Evolutionary conservation across 2,888 invertebrate genomes (phyloP).

Genomic region (Antheraea assamensis): DNA sequence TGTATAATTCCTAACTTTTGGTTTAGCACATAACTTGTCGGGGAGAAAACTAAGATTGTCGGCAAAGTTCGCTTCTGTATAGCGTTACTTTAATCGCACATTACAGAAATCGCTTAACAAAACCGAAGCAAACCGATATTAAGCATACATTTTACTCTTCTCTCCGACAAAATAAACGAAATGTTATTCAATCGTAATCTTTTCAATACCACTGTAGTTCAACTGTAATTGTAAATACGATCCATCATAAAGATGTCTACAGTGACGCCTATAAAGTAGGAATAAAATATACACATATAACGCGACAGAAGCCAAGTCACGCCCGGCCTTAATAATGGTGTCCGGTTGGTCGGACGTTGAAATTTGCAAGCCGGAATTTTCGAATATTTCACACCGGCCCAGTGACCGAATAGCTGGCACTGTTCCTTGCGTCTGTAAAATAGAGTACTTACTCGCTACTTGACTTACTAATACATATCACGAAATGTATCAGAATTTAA

Average conservation of each 20-base stretch:
- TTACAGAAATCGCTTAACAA: too few relatives aligned
- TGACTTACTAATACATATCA: not conserved
- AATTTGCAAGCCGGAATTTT: slow-evolving; percentile 43
- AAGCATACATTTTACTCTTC: too few relatives aligned
- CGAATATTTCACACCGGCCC: slow-evolving; percentile 42
- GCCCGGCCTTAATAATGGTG: slow-evolving; percentile 40
- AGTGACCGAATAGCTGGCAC: slow-evolving; percentile 13
- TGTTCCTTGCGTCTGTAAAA: slow-evolving; percentile 3
- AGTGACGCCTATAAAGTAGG: slow-evolving; percentile 21
- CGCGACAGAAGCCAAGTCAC: slow-evolving; percentile 21
- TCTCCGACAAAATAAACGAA: too few relatives aligned
- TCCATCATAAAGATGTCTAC: not conserved
- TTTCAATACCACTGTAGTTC: not conserved
- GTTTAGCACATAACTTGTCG: too few relatives aligned
- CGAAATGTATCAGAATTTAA: not conserved
- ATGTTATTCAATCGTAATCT: not conserved
- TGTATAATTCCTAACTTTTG: too few relatives aligned
- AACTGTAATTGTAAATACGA: not conserved
- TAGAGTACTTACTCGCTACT: not conserved
- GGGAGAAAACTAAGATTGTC: too few relatives aligned
- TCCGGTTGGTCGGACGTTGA: slow-evolving; percentile 40
- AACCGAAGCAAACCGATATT: too few relatives aligned
- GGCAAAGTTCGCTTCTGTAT: too few relatives aligned
- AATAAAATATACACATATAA: slow-evolving; percentile 26
- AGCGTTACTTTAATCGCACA: too few relatives aligned